These are phyloP conservation scores for Corticium candelabrum DNA, from an alignment of 37 sponge, comb jelly and placozoan genomes.

Conservation along the genomic window DNA sequence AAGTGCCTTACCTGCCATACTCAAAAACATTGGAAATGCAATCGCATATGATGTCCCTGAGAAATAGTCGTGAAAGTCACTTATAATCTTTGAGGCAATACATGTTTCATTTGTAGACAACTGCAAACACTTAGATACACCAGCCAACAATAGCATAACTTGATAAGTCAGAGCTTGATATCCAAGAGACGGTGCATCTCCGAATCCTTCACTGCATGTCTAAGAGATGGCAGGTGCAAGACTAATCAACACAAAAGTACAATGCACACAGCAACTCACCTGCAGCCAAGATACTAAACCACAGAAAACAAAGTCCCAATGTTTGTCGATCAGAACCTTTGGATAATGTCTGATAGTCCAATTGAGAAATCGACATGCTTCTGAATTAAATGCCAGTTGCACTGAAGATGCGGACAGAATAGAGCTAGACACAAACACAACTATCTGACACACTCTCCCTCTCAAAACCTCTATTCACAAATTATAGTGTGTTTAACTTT, in stretches of 20 bases:
- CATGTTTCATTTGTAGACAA: neutral
- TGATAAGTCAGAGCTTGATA: neutral
- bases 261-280: no score
- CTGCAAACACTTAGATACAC: no score
- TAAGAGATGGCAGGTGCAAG: neutral
- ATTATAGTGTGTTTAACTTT: no score
- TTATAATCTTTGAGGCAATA: neutral
- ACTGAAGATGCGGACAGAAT: neutral
- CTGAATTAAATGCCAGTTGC: neutral
- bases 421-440: no score
- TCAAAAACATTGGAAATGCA: neutral
- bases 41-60: neutral
- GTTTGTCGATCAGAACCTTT: neutral
- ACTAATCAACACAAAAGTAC: no score
- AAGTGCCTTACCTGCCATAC: neutral
- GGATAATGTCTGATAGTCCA: neutral
- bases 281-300: slow-evolving; percentile 24
- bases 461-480: no score
- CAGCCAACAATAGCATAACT: neutral
- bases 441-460: no score
- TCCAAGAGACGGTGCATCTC: neutral
- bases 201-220: neutral
- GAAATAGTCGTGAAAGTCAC: neutral
- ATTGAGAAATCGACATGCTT: neutral
- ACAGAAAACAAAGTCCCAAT: slow-evolving; percentile 65